Evolutionary conservation across 2,113 vertebrate species (phyloP).

Genomic region (Marcusenius ussheri): DNA sequence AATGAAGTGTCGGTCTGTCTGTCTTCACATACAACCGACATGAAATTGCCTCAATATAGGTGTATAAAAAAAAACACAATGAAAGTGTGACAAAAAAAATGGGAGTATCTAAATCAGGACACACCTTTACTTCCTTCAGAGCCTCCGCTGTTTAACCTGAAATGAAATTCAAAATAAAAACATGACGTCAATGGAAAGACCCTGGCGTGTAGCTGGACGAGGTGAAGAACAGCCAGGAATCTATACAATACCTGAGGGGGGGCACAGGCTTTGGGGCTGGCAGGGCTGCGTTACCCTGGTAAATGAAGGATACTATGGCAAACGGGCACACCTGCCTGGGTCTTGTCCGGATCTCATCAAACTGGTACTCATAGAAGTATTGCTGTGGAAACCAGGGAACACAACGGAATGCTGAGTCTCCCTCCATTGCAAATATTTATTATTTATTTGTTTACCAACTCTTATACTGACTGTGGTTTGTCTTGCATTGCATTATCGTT

Average conservation of each 20-base stretch:
- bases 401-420: neutral
- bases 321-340: slow-evolving; percentile 90
- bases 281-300: slow-evolving; percentile 68
- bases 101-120: slow-evolving; percentile 13
- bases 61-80: neutral
- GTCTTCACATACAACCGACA: neutral
- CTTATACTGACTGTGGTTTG: neutral
- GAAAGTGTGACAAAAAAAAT: neutral
- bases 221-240: too few relatives aligned
- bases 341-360: slow-evolving; percentile 72
- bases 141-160: slow-evolving; percentile 64
- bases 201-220: neutral
- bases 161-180: slow-evolving; percentile 35
- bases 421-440: neutral
- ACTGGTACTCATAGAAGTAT: slow-evolving; percentile 91
- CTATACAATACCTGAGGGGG: slow-evolving; percentile 66
- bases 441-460: neutral
- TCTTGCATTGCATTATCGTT: neutral
- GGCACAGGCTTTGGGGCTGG: slow-evolving; percentile 59
- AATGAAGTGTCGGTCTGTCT: neutral
- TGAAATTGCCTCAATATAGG: neutral
- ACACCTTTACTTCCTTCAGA: slow-evolving; percentile 68
- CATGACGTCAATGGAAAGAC: neutral
- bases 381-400: slow-evolving; percentile 63
- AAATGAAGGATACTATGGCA: slow-evolving; percentile 81